Conservation (phyloP, 2,797 vertebrate genomes). For the Poeciliopsis gracilis region DNA sequence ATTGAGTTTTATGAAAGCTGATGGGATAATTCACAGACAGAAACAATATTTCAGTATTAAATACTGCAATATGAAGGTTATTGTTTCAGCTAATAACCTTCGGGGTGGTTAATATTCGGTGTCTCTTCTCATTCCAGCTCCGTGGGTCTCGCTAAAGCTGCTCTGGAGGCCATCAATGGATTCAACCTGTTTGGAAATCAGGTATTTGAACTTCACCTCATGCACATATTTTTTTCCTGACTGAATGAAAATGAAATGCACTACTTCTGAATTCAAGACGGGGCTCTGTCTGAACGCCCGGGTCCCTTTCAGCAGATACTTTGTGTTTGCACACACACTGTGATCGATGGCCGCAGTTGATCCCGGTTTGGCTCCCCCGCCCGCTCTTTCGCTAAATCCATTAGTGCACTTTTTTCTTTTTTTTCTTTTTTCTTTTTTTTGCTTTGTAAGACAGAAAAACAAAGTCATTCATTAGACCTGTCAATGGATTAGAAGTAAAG, state of each 20-base stretch:
- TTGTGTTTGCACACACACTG: conserved; percentile 31
- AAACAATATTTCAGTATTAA: not conserved
- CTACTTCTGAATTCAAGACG: conserved; percentile 17
- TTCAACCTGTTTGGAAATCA: conserved; percentile 99
- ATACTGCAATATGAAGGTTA: not conserved
- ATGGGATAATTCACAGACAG: conserved; percentile 3
- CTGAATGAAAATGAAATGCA: not conserved
- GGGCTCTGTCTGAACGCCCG: conserved; percentile 20
- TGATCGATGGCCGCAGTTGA: conserved; percentile 50
- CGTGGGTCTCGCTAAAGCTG: conserved; percentile 96
- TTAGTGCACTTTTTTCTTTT: conserved; percentile 56
- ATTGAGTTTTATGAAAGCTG: not conserved
- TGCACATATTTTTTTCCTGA: conserved; percentile 1
- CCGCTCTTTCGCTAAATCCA: conserved; percentile 39
- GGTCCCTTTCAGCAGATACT: conserved; percentile 35
- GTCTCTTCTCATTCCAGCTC: conserved; percentile 81
- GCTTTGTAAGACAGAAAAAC: conserved; percentile 26
- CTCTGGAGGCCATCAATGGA: conserved; percentile 97
- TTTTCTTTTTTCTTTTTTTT: conserved; percentile 4
- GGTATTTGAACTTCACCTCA: conserved; percentile 76
- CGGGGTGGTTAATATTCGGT: not conserved
- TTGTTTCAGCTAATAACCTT: not conserved
- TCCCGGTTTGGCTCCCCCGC: conserved; percentile 20
- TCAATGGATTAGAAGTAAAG: conserved; percentile 65
- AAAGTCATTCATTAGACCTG: conserved; percentile 60